Base-by-base conservation (phyloP, 2,888 invertebrate genomes). In the Aphidius colemani region DNA sequence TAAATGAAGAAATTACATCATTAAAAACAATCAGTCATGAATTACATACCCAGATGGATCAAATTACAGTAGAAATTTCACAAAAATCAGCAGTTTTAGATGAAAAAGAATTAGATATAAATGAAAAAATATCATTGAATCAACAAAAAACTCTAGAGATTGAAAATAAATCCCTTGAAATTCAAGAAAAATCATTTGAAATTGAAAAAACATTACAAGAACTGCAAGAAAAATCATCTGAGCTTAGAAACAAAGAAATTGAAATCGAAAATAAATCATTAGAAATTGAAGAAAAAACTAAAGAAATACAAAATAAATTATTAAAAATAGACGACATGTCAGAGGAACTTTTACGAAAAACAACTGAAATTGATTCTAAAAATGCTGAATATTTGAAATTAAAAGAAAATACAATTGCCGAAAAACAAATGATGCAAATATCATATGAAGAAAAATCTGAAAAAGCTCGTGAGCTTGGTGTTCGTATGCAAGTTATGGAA, bases 401-500 rank as follows among this genome's bases (percentile, higher is more conserved):
- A 1, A 70, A 60, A 7, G 59, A 65, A 7, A 65, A 60, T 6
- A 30, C 10, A 7, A 58, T 11, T 1, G 9, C 41, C 1, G 49
- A 44, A 7, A 49, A 41, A n/a, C 3, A 4, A 13, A 39, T 30
- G 9, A 30, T 53, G 7, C 49, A 78, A n/a, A 58, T 65, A 2
- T 71, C 76, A n/a, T 60, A 79, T n/a, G 75, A 74, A 0, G 79
- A 81, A 1, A 70, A 75, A 0, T 79, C 75, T n/a, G 82, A 81
- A 45, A 74, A 73, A n/a, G 81, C 79, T 0, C 73, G 81, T 6
- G 82, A 82, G 55, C 68, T 82, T 0, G 75, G 76, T 2, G 81
- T 81, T 5, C 74, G 80, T 7, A 82, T 82, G 81, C 74, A 81
- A 61, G 77, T 80, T 0, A 80, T 82, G 78, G 79, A 80, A 46